These are phyloP conservation scores for Potamarius usumacintae DNA, from an alignment of 2,113 vertebrate genomes.

Conservation along the genomic window DNA sequence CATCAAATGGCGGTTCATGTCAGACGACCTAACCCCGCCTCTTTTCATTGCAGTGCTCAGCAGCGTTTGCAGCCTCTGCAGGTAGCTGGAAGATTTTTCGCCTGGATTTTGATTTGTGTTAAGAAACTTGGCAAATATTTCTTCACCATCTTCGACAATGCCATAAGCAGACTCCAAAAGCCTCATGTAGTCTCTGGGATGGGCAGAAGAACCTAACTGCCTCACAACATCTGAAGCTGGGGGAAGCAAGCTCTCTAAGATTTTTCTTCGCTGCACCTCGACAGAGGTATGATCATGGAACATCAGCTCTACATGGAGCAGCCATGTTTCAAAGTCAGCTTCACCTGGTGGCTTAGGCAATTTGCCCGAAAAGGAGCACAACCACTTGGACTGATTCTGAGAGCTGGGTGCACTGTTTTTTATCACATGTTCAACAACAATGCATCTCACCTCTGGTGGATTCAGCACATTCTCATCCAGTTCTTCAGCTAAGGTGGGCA, in stretches of 20 bases:
- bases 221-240: constrained; percentile 38
- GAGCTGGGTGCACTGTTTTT: not conserved
- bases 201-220: constrained; percentile 15
- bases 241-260: not conserved
- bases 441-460: too few relatives aligned
- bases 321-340: constrained; percentile 37
- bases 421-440: constrained; percentile 14
- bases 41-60: constrained; percentile 25
- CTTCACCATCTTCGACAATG: constrained; percentile 33
- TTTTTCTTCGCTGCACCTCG: constrained; percentile 15
- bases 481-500: too few relatives aligned
- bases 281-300: not conserved
- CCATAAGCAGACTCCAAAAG: constrained; percentile 41
- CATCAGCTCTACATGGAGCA: constrained; percentile 29
- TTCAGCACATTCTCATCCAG: too few relatives aligned
- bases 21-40: not conserved
- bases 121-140: constrained; percentile 43
- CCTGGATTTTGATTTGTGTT: constrained; percentile 34
- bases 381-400: not conserved
- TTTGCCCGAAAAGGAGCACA: not conserved
- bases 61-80: constrained; percentile 31
- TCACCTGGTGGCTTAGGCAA: constrained; percentile 3
- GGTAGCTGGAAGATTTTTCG: constrained; percentile 25
- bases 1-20: constrained; percentile 17
- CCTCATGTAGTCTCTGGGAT: constrained; percentile 28